Evolutionary conservation across 92 coral and sea anemone genomes (phyloP), one percentile per base, ranked within the genome.

Genomic region (Porites cylindrica): DNA sequence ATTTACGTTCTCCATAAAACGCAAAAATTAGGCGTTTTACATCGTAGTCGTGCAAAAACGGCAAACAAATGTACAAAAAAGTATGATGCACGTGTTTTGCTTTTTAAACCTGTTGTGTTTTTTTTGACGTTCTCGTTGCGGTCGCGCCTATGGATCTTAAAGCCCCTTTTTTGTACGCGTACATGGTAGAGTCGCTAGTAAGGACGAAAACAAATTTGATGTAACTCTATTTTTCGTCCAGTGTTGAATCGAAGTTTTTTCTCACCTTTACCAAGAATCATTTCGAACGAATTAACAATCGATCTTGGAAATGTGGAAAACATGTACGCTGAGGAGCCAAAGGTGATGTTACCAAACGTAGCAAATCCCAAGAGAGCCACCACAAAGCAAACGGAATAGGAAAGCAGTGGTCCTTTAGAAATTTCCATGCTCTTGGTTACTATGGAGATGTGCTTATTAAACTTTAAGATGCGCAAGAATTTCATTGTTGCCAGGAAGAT

Each of bases 401-500:
- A 91, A 0, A 82, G 26, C 24, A 96, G 75, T 3, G 90, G 89
- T 0, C 89, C 91, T 21, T 77, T 86, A 71, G 93, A 91, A 14
- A 87, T 76, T 1, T 78, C 74, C 29, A 96, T 86, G n/a, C 89
- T 88, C 8, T 88, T 90, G 2, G 90, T 80, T 32, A 96, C 88
- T 6, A 88, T 88, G 52, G 90, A 81, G 71, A 96, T 92, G 24
- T 92, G 96, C 66, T 88, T 87, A 82, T 95, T 96, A 66, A 96
- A 95, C 78, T 88, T 86, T 58, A 96, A 60, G 20, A 94, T 88
- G 47, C 94, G 93, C 64, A 96, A 95, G 51, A 96, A 91, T 50
- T 95, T 95, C 71, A 96, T 81, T 24, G 98, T 94, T n/a, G 94
- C 92, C 18, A 96, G 87, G 79, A 96, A 96, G 23, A 95, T 90